Percentiles rank a stretch among this genome's conserved stretches.
Conservation (phyloP, 2,888 invertebrate genomes). For the Terebella lapidaria region DNA sequence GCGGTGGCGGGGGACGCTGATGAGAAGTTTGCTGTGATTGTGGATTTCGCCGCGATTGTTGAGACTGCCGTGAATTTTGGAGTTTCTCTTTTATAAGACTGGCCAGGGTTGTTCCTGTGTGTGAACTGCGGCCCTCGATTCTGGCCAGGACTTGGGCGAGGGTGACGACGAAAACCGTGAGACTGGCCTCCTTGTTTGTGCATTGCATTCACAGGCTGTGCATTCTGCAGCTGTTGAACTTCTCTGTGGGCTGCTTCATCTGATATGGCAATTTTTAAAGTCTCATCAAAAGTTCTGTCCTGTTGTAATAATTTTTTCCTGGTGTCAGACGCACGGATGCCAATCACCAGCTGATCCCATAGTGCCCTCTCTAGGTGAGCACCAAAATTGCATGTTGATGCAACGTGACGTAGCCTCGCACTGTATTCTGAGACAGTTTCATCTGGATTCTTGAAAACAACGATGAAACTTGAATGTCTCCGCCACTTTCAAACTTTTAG, state of each 20-base stretch:
- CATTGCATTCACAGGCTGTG: no score
- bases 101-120: no score
- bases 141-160: no score
- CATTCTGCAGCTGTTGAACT: neutral
- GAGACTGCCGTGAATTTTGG: no score
- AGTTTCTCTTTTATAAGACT: no score
- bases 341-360: neutral
- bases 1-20: no score
- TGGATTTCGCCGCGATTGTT: no score
- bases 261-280: neutral
- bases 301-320: neutral
- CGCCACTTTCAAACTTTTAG: neutral
- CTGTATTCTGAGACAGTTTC: neutral
- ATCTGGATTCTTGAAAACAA: neutral
- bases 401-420: neutral
- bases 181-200: no score
- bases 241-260: neutral
- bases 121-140: no score
- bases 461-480: neutral
- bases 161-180: no score
- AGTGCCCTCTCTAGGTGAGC: neutral
- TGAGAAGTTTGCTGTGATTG: no score
- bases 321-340: neutral
- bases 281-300: neutral
- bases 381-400: neutral